Evolutionary conservation across 2,888 invertebrate genomes (phyloP).

Genomic region (Tubulanus polymorphus): DNA sequence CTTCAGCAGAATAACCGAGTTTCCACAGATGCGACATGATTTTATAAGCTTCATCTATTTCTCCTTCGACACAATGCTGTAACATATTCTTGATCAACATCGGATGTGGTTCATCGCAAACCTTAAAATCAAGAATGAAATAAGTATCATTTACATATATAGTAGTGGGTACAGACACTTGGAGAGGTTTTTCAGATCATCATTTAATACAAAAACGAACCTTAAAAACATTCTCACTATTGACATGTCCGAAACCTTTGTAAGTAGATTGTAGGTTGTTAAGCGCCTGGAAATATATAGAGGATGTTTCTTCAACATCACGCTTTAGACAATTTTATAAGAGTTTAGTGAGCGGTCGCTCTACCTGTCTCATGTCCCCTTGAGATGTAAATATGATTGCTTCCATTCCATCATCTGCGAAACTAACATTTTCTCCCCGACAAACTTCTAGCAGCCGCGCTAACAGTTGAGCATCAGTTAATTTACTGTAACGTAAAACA

Average conservation of each 20-base stretch:
- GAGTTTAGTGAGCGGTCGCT: background rate
- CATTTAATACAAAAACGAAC: slow-evolving; percentile 37
- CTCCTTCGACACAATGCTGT: slow-evolving; percentile 72
- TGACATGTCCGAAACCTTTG: slow-evolving; percentile 88
- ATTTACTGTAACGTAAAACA: slow-evolving; percentile 83
- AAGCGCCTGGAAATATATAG: slow-evolving; percentile 61
- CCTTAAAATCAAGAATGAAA: no score
- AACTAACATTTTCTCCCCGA: slow-evolving; percentile 68
- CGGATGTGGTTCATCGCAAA: slow-evolving; percentile 99
- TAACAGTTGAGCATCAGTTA: slow-evolving; percentile 86
- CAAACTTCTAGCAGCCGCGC: slow-evolving; percentile 75
- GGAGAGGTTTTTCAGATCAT: background rate
- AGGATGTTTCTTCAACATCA: background rate
- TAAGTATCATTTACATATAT: background rate
- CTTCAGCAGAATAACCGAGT: slow-evolving; percentile 93
- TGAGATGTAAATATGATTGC: slow-evolving; percentile 97
- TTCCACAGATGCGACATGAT: slow-evolving; percentile 84
- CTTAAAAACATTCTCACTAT: slow-evolving; percentile 91
- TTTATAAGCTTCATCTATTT: slow-evolving; percentile 81
- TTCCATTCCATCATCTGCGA: slow-evolving; percentile 88
- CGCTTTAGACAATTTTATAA: background rate
- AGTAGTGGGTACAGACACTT: background rate
- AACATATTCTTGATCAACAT: slow-evolving; percentile 88
- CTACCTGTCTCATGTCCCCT: slow-evolving; percentile 89
- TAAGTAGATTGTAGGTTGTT: slow-evolving; percentile 96